Evolutionary conservation across 2,797 vertebrate genomes (phyloP).

Genomic region (Lepus oiostolus): DNA sequence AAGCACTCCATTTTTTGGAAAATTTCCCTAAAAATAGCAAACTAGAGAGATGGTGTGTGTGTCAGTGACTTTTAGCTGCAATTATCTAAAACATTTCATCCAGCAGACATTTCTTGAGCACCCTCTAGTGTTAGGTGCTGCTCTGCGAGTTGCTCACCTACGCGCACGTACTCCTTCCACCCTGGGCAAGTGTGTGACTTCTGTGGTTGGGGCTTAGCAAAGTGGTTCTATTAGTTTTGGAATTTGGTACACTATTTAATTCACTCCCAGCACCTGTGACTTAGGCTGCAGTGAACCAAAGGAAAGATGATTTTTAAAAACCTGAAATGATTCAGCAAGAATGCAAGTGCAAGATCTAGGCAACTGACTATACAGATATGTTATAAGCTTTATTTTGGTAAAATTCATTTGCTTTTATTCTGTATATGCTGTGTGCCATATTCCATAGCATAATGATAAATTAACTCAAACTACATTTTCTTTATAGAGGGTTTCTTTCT

Average conservation of each 20-base stretch:
- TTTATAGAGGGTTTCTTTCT: background rate
- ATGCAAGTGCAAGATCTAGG: background rate
- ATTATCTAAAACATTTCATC: background rate
- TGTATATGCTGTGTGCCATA: background rate
- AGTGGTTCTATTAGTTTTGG: background rate
- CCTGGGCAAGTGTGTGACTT: background rate
- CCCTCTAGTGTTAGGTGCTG: background rate
- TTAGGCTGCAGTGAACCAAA: background rate
- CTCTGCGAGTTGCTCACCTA: background rate
- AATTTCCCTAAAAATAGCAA: background rate
- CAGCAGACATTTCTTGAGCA: background rate
- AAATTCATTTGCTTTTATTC: background rate
- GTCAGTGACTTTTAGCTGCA: background rate
- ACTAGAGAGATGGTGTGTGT: background rate
- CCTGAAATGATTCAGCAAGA: background rate
- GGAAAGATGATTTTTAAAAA: background rate
- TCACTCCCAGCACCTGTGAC: background rate
- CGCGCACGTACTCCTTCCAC: background rate
- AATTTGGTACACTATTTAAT: background rate
- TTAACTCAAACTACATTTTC: constrained; percentile 3
- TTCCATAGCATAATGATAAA: background rate
- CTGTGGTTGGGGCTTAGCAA: background rate
- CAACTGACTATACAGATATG: background rate
- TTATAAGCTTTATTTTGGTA: background rate
- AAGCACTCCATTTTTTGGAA: constrained; percentile 4